Conservation (phyloP, 2,797 vertebrate genomes). For the Anguilla obscura region DNA sequence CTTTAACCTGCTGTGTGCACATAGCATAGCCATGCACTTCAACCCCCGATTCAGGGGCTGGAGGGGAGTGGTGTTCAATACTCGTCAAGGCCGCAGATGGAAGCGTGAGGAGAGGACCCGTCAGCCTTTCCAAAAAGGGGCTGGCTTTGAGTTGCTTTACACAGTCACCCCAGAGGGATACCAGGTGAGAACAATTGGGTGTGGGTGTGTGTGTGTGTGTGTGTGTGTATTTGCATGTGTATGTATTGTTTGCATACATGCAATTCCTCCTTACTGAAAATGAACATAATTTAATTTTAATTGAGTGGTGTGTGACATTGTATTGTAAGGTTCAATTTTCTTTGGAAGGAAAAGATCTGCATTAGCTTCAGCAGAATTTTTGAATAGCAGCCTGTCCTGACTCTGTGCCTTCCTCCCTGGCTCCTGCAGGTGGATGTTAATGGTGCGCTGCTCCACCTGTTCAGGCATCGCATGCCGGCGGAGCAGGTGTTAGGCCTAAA, state of each 20-base stretch:
- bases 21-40: neutral
- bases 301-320: neutral
- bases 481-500: constrained; percentile 68
- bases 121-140: neutral
- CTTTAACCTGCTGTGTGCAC: neutral
- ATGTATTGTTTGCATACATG: neutral
- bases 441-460: constrained; percentile 71
- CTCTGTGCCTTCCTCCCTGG: neutral
- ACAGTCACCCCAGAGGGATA: neutral
- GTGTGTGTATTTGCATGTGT: neutral
- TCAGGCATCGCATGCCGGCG: constrained; percentile 69
- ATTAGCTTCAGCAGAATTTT: neutral
- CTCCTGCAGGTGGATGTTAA: constrained; percentile 73
- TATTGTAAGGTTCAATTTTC: neutral
- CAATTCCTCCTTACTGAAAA: too few species aligned
- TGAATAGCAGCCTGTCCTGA: neutral
- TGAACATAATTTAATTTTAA: too few species aligned
- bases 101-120: neutral
- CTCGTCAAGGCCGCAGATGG: neutral
- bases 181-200: neutral
- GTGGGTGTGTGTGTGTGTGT: neutral
- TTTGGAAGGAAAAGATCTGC: neutral
- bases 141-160: neutral
- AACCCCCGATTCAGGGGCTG: neutral
- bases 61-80: neutral